These are phyloP conservation scores for Chelmon rostratus DNA, from an alignment of 2,797 vertebrate species.

Conservation along the genomic window DNA sequence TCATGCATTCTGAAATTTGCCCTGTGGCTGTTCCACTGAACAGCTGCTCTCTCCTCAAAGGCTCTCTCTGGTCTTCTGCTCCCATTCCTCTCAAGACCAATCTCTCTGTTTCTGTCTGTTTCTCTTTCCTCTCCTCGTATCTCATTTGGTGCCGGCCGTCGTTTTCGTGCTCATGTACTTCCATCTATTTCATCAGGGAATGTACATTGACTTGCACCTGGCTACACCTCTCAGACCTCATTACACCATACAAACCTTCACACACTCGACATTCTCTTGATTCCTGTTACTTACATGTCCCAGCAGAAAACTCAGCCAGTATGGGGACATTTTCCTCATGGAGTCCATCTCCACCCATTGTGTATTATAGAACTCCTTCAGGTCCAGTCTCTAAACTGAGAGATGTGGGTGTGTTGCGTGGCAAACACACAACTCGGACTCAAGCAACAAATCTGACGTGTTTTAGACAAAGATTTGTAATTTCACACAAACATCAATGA, in stretches of 20 bases:
- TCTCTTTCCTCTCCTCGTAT: slow-evolving; percentile 21
- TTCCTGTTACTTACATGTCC: slow-evolving; percentile 5
- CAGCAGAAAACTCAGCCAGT: not conserved
- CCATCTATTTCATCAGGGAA: slow-evolving; percentile 24
- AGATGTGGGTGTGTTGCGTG: not conserved
- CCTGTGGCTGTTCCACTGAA: slow-evolving; percentile 72
- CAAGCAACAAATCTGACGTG: not conserved
- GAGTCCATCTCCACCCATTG: not conserved
- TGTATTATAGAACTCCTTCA: not conserved
- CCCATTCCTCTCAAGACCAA: slow-evolving; percentile 69
- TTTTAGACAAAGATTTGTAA: not conserved
- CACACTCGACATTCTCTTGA: not conserved
- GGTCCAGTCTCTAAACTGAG: not conserved
- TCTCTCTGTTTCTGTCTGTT: slow-evolving; percentile 47
- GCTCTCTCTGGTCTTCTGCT: slow-evolving; percentile 71
- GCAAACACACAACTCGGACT: not conserved
- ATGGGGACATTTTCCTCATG: not conserved
- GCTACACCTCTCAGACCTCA: slow-evolving; percentile 19
- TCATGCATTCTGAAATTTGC: slow-evolving; percentile 78
- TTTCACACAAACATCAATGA: too few species aligned
- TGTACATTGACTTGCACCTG: slow-evolving; percentile 27
- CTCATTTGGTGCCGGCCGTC: slow-evolving; percentile 35
- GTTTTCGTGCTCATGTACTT: slow-evolving; percentile 17
- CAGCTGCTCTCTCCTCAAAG: slow-evolving; percentile 80
- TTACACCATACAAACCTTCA: slow-evolving; percentile 14